phyloP scores from a whole-genome alignment of 2,113 vertebrate genomes.

The Hyperoodon ampullatus region DNA sequence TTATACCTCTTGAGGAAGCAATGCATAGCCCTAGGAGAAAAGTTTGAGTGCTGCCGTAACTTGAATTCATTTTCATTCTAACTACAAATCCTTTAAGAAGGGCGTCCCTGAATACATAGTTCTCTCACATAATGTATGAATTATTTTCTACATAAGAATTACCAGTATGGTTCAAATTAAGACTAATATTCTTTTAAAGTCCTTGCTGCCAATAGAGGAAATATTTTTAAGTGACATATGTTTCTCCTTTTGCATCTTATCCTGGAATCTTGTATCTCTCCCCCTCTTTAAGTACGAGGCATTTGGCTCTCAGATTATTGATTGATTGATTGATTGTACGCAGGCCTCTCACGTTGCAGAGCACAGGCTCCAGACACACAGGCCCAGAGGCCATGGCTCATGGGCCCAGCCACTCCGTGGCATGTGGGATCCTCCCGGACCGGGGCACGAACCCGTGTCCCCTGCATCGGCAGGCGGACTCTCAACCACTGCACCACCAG shows the following conservation, averaged over 20 bases:
- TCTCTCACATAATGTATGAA: neutral
- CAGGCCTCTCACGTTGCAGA: too few relatives aligned
- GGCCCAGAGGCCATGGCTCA: too few relatives aligned
- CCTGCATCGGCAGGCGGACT: too few relatives aligned
- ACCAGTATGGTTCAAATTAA: neutral
- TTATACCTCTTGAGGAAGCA: neutral
- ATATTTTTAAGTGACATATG: neutral
- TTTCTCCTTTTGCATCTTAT: neutral
- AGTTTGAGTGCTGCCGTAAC: neutral
- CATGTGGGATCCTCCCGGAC: too few relatives aligned
- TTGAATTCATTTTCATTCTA: neutral
- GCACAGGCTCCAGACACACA: too few relatives aligned
- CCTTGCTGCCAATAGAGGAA: neutral
- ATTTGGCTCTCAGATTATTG: neutral
- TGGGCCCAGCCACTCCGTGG: too few relatives aligned
- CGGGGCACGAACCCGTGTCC: too few relatives aligned
- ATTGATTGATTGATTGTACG: too few relatives aligned
- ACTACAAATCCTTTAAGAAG: neutral
- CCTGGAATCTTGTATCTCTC: neutral
- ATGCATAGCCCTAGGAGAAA: neutral
- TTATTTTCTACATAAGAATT: neutral
- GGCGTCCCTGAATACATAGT: neutral
- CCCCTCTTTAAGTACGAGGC: neutral
- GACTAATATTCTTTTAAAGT: neutral
- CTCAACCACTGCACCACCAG: too few relatives aligned